These are phyloP conservation scores for Agrochola circellaris DNA, from an alignment of 2,888 invertebrate species.

Conservation along the genomic window DNA sequence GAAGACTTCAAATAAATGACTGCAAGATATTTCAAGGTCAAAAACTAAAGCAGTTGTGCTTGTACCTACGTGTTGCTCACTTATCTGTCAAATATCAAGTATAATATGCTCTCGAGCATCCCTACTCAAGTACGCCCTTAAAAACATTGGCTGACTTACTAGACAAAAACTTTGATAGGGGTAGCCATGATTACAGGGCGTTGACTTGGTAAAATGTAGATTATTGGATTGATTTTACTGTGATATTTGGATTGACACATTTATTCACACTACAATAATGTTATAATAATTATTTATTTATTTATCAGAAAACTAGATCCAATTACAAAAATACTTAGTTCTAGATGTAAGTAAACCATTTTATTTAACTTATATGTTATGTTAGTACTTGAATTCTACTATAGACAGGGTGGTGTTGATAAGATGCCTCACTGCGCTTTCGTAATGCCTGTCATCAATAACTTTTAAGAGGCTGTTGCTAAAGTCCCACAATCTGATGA, in stretches of 20 bases:
- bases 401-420: not conserved
- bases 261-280: not conserved
- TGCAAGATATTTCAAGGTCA: not conserved
- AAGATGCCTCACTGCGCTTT: not conserved
- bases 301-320: not conserved
- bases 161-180: slow-evolving; percentile 26
- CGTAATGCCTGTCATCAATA: not conserved
- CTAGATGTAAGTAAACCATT: not conserved
- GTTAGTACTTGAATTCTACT: not conserved
- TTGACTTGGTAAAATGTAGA: not conserved
- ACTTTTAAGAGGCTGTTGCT: not conserved
- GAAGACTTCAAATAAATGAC: not conserved
- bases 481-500: not conserved
- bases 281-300: not conserved
- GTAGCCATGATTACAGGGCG: not conserved
- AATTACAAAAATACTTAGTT: not conserved
- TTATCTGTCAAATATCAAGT: slow-evolving; percentile 23
- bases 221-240: not conserved
- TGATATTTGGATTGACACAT: not conserved
- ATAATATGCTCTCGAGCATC: slow-evolving; percentile 4
- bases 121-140: slow-evolving; percentile 23
- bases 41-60: not conserved
- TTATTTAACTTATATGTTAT: too few species aligned
- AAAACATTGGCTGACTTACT: slow-evolving; percentile 14
- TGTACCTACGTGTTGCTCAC: slow-evolving; percentile 7